Evolutionary conservation across 2,113 vertebrate genomes (phyloP), one percentile per base, ranked within the genome.

Genomic region (Colistium nudipinnis): DNA sequence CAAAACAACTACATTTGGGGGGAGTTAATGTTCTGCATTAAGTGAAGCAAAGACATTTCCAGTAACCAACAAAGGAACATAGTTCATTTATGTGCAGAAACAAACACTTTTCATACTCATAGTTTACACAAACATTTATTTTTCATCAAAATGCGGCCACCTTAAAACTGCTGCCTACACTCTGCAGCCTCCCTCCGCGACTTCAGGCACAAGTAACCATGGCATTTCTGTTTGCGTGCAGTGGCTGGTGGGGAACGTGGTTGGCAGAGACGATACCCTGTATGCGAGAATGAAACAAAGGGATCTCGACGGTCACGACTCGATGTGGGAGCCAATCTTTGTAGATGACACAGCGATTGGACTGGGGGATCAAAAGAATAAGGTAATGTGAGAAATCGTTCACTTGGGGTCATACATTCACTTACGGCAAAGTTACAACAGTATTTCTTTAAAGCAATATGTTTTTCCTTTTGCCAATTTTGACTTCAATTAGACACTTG

Each of bases 241-340:
- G 93, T 94, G 92, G 93, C 75, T 94, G 73, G 90, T 93, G 89
- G 93, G 93, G 41, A 94, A 90, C 69, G 92, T 93, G 52, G 91
- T 94, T 63, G 92, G 92, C 79, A 87, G 93, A 88, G 93, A 93
- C 48, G 92, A 93, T 63, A 90, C 91, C 33, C 76, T 94, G 75
- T 94, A 93, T 68, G 90, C 93, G 52, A 90, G 93, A 87, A 94
- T 94, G 92, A 94, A 92, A 81, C 92, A 93, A 65, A 88, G 93
- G 70, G 93, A 94, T 60, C 87, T 93, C 9, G 93, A 93, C 20
- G 91, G 87, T n/a, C 91, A 92, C 63, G 92, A 94, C 64, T 83
- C 93, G 0, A 90, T 94, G 88, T 94, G 93, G 93, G 93, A 94
- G 49, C 93, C 93, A 0, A 93, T 94, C 78, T 94, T 94, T 83